Percentiles rank a stretch among this genome's conserved stretches.
Conservation (phyloP, 2,113 vertebrate species). For the Ceyx cyanopectus region DNA sequence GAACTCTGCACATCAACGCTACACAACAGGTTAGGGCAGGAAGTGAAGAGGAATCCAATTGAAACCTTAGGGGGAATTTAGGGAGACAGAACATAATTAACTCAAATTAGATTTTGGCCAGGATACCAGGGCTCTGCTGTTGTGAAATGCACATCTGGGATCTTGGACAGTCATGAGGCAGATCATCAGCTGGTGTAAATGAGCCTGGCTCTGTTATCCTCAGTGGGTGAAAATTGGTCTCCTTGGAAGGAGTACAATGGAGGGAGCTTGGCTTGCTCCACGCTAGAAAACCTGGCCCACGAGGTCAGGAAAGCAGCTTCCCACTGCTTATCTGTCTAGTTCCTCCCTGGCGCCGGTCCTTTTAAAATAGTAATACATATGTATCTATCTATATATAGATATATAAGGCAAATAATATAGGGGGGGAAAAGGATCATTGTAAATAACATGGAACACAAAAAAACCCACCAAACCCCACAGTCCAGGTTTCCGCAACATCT, state of each 20-base stretch:
- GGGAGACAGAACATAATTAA: slow-evolving; percentile 34
- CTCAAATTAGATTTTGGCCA: slow-evolving; percentile 13
- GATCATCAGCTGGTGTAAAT: slow-evolving; percentile 55
- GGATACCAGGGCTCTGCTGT: neutral
- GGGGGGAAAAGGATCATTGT: neutral
- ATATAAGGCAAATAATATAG: neutral
- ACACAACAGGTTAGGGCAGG: slow-evolving; percentile 27
- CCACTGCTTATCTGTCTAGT: neutral
- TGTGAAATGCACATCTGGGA: slow-evolving; percentile 34
- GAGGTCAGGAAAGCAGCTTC: slow-evolving; percentile 8
- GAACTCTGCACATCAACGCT: slow-evolving; percentile 19
- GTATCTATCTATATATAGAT: too few relatives aligned
- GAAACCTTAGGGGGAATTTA: slow-evolving; percentile 47
- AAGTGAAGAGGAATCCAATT: slow-evolving; percentile 32
- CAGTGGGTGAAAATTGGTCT: neutral
- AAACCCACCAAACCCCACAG: too few relatives aligned
- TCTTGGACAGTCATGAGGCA: slow-evolving; percentile 23
- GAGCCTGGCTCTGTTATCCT: neutral
- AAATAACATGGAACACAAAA: neutral
- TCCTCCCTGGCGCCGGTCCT: neutral
- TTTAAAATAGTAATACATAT: neutral
- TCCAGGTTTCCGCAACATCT: neutral
- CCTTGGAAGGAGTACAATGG: neutral
- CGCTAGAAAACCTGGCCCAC: neutral
- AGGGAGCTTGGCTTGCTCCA: neutral